These are phyloP conservation scores for Hartigia nigra DNA, from an alignment of 2,888 invertebrate species.

Conservation along the genomic window DNA sequence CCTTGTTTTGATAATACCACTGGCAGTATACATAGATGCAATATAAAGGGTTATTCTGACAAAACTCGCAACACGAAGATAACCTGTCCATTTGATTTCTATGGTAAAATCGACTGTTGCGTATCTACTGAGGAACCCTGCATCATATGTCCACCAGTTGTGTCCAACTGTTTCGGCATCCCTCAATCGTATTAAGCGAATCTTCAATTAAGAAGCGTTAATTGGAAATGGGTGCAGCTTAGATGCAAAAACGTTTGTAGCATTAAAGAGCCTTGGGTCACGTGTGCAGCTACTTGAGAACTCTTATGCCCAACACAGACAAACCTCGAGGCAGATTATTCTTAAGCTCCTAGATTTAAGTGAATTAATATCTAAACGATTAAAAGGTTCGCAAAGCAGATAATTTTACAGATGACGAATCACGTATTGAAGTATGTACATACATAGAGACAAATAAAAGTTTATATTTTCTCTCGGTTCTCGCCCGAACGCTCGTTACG, in stretches of 20 bases:
- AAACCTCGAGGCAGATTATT: background rate
- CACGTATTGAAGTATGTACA: constrained; percentile 21
- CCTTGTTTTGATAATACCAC: background rate
- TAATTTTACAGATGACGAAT: background rate
- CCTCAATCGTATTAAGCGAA: background rate
- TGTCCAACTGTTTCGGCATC: background rate
- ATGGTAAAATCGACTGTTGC: background rate
- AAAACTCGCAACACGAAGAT: background rate
- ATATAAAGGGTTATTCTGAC: background rate
- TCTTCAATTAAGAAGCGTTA: constrained; percentile 11
- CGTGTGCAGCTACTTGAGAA: background rate
- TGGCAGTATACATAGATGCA: background rate
- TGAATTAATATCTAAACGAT: background rate
- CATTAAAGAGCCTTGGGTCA: background rate
- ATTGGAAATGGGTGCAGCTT: constrained; percentile 21
- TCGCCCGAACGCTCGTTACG: constrained; percentile 35
- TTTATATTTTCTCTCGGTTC: constrained; percentile 47
- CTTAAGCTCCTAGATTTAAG: background rate
- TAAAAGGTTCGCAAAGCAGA: background rate
- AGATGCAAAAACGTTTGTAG: constrained; percentile 2
- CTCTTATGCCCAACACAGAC: background rate
- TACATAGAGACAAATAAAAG: constrained; percentile 6
- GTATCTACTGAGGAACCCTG: background rate
- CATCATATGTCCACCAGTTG: background rate
- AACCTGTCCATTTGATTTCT: background rate